Evolutionary conservation across 2,888 invertebrate genomes (phyloP).

Genomic region (Lottia gigantea): DNA sequence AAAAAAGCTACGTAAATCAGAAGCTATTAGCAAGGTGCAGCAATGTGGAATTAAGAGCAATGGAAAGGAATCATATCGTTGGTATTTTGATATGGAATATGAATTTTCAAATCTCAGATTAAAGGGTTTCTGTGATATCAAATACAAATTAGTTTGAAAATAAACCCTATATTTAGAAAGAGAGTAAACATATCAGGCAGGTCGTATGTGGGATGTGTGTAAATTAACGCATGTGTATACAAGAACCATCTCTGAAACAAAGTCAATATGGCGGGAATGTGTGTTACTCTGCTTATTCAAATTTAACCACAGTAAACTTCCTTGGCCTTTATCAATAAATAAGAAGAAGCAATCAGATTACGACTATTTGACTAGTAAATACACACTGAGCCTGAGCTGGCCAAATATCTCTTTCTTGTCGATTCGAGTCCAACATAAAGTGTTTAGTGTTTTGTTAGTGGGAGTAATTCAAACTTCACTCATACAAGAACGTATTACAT

Average conservation of each 20-base stretch:
- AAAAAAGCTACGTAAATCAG: no score
- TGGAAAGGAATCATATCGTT: no score
- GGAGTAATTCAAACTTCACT: background rate
- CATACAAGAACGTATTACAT: background rate
- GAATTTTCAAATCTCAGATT: no score
- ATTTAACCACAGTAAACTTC: conserved; percentile 20
- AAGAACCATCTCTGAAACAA: background rate
- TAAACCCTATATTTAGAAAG: no score
- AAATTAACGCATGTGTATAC: conserved; percentile 2
- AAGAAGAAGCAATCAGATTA: conserved; percentile 23
- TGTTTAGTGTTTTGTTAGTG: background rate
- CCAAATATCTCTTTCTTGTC: conserved; percentile 10
- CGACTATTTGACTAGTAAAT: conserved; percentile 20
- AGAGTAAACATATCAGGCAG: background rate
- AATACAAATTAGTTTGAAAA: no score
- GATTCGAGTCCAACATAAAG: background rate
- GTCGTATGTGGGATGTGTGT: conserved; percentile 6
- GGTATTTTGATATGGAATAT: no score
- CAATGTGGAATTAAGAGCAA: no score
- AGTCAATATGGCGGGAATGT: conserved; percentile 3
- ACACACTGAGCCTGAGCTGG: conserved; percentile 9
- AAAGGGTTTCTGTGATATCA: no score
- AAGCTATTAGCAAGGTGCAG: no score
- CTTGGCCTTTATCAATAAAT: conserved; percentile 19
- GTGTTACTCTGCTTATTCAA: conserved; percentile 15